These are phyloP conservation scores for Enhydra lutris DNA, from an alignment of 2,113 vertebrate species.

Conservation along the genomic window DNA sequence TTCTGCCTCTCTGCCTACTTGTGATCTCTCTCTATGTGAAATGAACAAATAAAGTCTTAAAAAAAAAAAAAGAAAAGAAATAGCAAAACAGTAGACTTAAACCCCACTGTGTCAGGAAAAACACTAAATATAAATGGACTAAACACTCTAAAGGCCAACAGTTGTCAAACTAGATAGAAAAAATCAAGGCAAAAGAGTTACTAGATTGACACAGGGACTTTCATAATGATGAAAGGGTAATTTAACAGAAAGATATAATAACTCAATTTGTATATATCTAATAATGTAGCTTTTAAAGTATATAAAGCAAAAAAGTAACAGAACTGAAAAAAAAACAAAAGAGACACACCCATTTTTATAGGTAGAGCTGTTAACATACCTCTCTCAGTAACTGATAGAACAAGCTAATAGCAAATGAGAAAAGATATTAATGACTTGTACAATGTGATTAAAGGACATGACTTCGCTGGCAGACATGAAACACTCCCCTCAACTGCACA, in stretches of 20 bases:
- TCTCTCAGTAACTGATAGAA: not conserved
- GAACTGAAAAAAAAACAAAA: not conserved
- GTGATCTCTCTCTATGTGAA: too few relatives aligned
- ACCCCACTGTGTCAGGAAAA: not conserved
- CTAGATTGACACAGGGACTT: not conserved
- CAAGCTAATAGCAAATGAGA: not conserved
- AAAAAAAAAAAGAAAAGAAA: not conserved
- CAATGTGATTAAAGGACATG: not conserved
- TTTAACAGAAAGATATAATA: not conserved
- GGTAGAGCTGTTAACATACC: not conserved
- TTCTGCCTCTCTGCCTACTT: too few relatives aligned
- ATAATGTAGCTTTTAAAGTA: not conserved
- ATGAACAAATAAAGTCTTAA: too few relatives aligned
- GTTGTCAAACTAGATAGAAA: conserved; percentile 31
- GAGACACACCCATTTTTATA: not conserved
- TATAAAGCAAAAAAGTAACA: not conserved
- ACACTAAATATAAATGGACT: conserved; percentile 7
- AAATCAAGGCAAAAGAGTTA: conserved; percentile 1
- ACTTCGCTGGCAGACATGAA: conserved; percentile 5
- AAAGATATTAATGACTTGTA: not conserved
- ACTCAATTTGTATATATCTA: not conserved
- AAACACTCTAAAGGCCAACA: not conserved
- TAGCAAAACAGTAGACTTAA: not conserved
- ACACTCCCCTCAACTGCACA: not conserved
- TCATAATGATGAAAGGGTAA: not conserved